Conservation (phyloP, 2,797 vertebrate genomes). For the Alouatta caraya region DNA sequence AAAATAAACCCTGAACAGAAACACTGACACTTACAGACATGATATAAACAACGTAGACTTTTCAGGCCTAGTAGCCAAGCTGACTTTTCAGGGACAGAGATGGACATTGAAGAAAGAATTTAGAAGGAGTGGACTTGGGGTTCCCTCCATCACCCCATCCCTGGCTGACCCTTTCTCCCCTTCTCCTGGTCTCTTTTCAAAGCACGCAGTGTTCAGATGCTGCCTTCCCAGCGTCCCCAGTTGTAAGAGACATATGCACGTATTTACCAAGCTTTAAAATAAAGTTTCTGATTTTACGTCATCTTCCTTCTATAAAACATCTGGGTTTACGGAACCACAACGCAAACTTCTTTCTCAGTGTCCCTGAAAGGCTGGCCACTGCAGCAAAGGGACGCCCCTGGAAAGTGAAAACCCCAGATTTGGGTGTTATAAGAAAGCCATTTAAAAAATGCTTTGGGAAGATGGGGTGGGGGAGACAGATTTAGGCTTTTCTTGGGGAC, state of each 20-base stretch:
- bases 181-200: not conserved
- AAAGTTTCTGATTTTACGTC: not conserved
- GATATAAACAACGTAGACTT: not conserved
- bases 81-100: not conserved
- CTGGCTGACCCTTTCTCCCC: not conserved
- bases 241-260: not conserved
- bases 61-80: not conserved
- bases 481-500: not conserved
- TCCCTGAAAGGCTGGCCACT: not conserved
- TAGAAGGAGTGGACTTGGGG: not conserved
- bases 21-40: not conserved
- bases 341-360: not conserved
- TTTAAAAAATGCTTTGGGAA: not conserved
- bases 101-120: not conserved
- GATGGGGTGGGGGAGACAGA: not conserved
- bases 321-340: not conserved
- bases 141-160: not conserved
- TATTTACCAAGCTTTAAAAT: not conserved
- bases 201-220: not conserved
- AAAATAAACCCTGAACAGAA: conserved; percentile 10
- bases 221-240: not conserved
- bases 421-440: not conserved
- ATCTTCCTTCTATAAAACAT: not conserved
- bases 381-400: not conserved
- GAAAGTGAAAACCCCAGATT: not conserved